Percentiles rank a stretch among this genome's conserved stretches.
phyloP scores from a whole-genome alignment of 1,140 invertebrate genomes.

The Heliothis virescens region DNA sequence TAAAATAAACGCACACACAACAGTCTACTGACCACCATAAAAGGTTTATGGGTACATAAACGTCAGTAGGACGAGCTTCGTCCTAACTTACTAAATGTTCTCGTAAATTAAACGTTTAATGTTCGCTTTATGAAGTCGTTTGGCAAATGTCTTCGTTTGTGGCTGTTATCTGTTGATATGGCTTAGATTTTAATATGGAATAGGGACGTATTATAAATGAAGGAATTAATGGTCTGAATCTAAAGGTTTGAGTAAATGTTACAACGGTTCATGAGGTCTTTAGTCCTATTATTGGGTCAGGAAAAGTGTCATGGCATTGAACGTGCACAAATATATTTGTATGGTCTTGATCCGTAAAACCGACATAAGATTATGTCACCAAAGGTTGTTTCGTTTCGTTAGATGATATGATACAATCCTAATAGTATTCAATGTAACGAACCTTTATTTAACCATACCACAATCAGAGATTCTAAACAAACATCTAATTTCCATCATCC shows the following conservation, averaged over 20 bases:
- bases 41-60: constrained; percentile 57
- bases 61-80: constrained; percentile 44
- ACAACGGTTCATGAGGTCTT: too few relatives aligned
- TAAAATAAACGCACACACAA: constrained; percentile 7
- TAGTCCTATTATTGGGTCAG: too few relatives aligned
- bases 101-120: constrained; percentile 58
- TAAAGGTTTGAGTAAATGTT: too few relatives aligned
- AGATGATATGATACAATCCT: too few relatives aligned
- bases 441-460: background rate
- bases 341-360: too few relatives aligned
- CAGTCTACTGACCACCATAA: constrained; percentile 46
- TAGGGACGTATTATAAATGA: background rate
- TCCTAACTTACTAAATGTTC: constrained; percentile 50
- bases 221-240: too few relatives aligned
- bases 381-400: too few relatives aligned
- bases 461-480: background rate
- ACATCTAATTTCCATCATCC: background rate
- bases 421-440: too few relatives aligned
- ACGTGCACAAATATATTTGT: too few relatives aligned
- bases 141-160: constrained; percentile 49
- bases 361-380: too few relatives aligned
- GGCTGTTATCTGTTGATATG: constrained; percentile 18
- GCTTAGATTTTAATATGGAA: constrained; percentile 13
- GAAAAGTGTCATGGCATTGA: too few relatives aligned
- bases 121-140: constrained; percentile 56